Percentiles rank a stretch among this genome's conserved stretches.
Conservation (phyloP, 2,888 invertebrate genomes). For the Leptopilina myrica region DNA sequence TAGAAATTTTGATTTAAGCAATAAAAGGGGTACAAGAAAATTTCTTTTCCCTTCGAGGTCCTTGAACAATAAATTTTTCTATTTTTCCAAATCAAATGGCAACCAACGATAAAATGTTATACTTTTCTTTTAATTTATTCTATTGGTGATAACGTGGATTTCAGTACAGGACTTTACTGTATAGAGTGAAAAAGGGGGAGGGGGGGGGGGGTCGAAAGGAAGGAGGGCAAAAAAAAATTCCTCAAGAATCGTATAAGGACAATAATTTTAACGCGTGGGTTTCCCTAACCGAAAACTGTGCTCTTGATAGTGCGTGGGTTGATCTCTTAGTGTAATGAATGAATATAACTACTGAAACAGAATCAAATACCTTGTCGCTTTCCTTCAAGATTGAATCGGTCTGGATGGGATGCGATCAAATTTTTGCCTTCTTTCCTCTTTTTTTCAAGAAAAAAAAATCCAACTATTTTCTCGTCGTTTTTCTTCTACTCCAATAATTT, state of each 20-base stretch:
- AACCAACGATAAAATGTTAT: neutral
- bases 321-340: slow-evolving; percentile 52
- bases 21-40: too few species aligned
- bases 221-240: slow-evolving; percentile 21
- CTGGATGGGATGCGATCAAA: neutral
- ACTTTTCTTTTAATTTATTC: neutral
- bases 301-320: slow-evolving; percentile 38
- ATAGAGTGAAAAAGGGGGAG: neutral
- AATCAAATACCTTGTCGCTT: slow-evolving; percentile 50
- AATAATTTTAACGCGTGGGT: slow-evolving; percentile 30
- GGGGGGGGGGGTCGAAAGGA: neutral
- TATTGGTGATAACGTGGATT: neutral
- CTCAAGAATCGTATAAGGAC: slow-evolving; percentile 28
- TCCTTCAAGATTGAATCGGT: slow-evolving; percentile 17
- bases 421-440: neutral
- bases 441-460: neutral
- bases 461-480: neutral
- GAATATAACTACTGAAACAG: slow-evolving; percentile 19
- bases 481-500: neutral
- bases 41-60: neutral
- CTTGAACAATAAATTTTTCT: neutral
- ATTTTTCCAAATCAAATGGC: neutral
- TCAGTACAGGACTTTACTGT: neutral
- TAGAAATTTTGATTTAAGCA: neutral
- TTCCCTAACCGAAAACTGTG: slow-evolving; percentile 17